A percentile compares a stretch with the other conserved stretches of the same genome.
phyloP scores from a whole-genome alignment of 2,113 vertebrate genomes.

The Trogon melanurus region DNA sequence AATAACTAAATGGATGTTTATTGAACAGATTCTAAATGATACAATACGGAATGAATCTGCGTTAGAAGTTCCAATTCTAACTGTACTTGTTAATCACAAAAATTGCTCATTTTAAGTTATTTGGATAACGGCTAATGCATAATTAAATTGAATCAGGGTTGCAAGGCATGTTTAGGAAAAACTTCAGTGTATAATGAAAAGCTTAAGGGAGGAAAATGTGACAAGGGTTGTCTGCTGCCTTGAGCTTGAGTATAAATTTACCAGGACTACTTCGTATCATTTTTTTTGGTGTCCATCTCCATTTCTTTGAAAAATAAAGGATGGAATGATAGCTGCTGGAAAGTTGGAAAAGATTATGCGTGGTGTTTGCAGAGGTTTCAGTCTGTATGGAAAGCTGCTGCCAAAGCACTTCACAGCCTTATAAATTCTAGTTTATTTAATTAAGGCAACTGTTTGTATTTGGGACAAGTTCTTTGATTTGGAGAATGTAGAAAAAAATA shows the following conservation, averaged over 20 bases:
- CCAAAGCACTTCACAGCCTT: neutral
- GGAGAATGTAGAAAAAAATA: neutral
- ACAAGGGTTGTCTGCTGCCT: neutral
- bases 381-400: neutral
- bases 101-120: neutral
- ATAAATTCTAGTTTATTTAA: neutral
- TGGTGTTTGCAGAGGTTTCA: neutral
- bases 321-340: neutral
- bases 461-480: neutral
- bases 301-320: conserved; percentile 30
- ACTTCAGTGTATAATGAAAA: neutral
- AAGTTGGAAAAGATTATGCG: neutral
- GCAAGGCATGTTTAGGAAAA: neutral
- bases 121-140: neutral
- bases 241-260: neutral
- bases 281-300: neutral
- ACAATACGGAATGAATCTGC: neutral
- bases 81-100: neutral
- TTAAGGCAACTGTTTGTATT: neutral
- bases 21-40: neutral
- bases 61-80: neutral
- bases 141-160: neutral
- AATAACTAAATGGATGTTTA: neutral
- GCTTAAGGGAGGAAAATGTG: neutral
- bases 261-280: neutral